Evolutionary conservation across 2,797 vertebrate species (phyloP).

Genomic region (Hapalemur alaotrensis): DNA sequence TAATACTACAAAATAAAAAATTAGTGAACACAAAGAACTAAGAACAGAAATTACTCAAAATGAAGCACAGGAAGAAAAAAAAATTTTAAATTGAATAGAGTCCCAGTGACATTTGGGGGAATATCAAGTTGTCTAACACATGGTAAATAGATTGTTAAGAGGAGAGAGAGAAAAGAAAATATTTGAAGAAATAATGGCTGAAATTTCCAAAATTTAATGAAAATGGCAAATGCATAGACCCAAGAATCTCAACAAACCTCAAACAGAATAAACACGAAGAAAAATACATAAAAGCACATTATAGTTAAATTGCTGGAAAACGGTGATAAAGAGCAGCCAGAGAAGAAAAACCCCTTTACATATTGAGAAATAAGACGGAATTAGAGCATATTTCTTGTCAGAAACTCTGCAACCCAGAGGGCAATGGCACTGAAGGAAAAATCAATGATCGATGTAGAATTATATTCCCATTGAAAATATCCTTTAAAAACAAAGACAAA

Average conservation of each 20-base stretch:
- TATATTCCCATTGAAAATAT: neutral
- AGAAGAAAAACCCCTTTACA: neutral
- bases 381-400: neutral
- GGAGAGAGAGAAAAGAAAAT: neutral
- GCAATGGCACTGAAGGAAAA: neutral
- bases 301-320: neutral
- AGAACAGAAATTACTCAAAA: conserved; percentile 18
- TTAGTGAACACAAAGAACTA: neutral
- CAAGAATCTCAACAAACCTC: neutral
- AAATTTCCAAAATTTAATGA: neutral
- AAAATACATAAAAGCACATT: neutral
- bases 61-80: neutral
- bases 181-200: neutral
- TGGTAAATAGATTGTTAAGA: neutral
- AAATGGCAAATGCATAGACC: neutral
- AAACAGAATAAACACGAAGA: neutral
- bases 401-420: neutral
- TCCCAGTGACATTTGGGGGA: neutral
- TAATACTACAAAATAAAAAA: conserved; percentile 15
- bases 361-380: neutral
- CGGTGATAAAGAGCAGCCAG: neutral
- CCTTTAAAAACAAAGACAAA: neutral
- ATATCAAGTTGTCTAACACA: neutral
- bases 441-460: neutral
- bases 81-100: neutral